A percentile compares a stretch with the other conserved stretches of the same genome.
Conservation (phyloP, 2,888 invertebrate species). For the Monochamus alternatus region DNA sequence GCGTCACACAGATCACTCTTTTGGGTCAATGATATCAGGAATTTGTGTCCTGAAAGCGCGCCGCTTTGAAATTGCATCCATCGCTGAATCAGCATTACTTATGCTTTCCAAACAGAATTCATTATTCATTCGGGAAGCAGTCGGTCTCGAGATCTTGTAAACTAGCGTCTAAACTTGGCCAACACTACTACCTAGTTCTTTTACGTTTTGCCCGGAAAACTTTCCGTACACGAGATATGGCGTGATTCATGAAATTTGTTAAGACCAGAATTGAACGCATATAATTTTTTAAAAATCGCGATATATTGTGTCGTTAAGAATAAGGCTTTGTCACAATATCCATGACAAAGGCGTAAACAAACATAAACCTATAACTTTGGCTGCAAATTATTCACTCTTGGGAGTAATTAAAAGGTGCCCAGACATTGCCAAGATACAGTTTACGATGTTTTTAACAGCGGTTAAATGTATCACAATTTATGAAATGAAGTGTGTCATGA, state of each 20-base stretch:
- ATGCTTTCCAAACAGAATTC: conserved; percentile 45
- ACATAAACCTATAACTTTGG: too few relatives aligned
- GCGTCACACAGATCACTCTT: neutral
- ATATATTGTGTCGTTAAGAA: too few relatives aligned
- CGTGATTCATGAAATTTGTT: neutral
- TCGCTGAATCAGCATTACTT: neutral
- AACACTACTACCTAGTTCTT: conserved; percentile 36
- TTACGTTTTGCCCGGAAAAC: conserved; percentile 30
- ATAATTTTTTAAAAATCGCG: too few relatives aligned
- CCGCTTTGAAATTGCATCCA: neutral
- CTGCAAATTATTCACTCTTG: too few relatives aligned
- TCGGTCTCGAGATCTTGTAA: conserved; percentile 48
- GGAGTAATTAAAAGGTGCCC: too few relatives aligned
- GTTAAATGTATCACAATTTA: too few relatives aligned
- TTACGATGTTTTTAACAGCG: too few relatives aligned
- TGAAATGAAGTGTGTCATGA: too few relatives aligned
- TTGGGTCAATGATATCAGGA: neutral
- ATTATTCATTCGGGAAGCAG: conserved; percentile 52
- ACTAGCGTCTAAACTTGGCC: conserved; percentile 41
- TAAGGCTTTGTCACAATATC: too few relatives aligned
- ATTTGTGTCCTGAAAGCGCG: neutral
- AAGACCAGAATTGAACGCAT: neutral
- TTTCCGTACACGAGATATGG: conserved; percentile 7
- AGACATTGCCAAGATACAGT: too few relatives aligned
- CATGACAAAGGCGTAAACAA: too few relatives aligned